Evolutionary conservation across 2,113 vertebrate species (phyloP).

Genomic region (Sula dactylatra): DNA sequence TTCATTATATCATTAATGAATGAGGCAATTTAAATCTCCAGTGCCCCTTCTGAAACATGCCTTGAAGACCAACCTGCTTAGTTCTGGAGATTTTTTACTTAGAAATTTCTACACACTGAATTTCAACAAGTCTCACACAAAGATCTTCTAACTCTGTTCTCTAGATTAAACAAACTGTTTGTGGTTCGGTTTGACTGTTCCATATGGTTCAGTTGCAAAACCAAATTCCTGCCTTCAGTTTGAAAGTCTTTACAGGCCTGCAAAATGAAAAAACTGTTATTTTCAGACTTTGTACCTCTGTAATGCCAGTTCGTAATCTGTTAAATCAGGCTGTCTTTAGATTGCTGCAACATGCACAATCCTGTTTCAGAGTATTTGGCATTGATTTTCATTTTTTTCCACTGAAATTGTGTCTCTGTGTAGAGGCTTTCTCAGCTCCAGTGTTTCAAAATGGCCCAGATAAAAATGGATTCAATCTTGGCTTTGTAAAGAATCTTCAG

Average conservation of each 20-base stretch:
- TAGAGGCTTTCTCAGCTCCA: slow-evolving; percentile 95
- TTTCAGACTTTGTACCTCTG: background rate
- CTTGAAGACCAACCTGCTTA: background rate
- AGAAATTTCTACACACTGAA: background rate
- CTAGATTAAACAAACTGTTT: background rate
- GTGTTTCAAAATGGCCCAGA: slow-evolving; percentile 89
- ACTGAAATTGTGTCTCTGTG: background rate
- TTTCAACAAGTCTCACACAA: background rate
- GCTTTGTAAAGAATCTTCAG: slow-evolving; percentile 85
- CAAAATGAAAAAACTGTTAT: background rate
- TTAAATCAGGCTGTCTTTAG: background rate
- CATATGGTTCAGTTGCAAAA: background rate
- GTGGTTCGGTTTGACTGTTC: background rate
- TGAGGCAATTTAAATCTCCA: background rate
- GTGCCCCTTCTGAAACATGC: background rate
- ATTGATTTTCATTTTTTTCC: background rate
- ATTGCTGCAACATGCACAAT: background rate
- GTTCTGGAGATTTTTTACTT: background rate
- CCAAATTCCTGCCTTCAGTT: background rate
- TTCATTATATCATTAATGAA: background rate
- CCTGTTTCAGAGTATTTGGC: background rate
- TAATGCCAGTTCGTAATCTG: background rate
- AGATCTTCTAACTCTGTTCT: background rate
- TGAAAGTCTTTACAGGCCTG: background rate
- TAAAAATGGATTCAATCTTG: slow-evolving; percentile 92